Conservation (phyloP, 2,113 vertebrate genomes). For the Dermatemys mawii region DNA sequence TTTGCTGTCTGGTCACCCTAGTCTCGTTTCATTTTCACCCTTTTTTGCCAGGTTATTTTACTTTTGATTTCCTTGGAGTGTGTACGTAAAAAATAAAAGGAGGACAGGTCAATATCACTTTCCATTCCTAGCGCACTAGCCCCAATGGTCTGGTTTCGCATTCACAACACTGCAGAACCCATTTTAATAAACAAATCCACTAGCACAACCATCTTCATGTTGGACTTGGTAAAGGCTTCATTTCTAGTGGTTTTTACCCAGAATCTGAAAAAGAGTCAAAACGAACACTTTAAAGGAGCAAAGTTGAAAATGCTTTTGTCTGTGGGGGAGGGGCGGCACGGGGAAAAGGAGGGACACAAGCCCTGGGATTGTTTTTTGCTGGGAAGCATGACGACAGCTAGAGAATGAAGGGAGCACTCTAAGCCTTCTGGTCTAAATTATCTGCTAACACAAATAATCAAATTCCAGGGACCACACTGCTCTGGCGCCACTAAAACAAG, state of each 20-base stretch:
- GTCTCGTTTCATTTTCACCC: background rate
- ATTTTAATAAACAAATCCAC: background rate
- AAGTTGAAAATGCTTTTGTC: background rate
- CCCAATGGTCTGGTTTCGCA: background rate
- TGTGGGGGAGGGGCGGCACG: background rate
- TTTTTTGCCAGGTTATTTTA: background rate
- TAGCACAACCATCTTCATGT: background rate
- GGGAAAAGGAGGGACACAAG: background rate
- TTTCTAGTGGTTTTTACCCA: background rate
- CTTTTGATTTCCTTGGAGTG: background rate
- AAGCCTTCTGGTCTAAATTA: slow-evolving; percentile 79
- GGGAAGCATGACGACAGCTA: slow-evolving; percentile 69
- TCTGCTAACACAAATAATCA: slow-evolving; percentile 84
- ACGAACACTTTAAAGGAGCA: background rate
- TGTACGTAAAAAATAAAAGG: background rate
- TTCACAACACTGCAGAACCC: background rate
- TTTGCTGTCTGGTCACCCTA: no score
- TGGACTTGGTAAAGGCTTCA: background rate
- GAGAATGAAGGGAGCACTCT: slow-evolving; percentile 70
- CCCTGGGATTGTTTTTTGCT: slow-evolving; percentile 3
- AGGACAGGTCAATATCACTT: background rate
- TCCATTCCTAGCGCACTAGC: fast-evolving
- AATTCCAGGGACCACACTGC: slow-evolving; percentile 75
- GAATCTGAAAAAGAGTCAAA: background rate
- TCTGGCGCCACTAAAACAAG: slow-evolving; percentile 55